phyloP scores from a whole-genome alignment of 2,888 invertebrate species.

The Campoplex capitator region DNA sequence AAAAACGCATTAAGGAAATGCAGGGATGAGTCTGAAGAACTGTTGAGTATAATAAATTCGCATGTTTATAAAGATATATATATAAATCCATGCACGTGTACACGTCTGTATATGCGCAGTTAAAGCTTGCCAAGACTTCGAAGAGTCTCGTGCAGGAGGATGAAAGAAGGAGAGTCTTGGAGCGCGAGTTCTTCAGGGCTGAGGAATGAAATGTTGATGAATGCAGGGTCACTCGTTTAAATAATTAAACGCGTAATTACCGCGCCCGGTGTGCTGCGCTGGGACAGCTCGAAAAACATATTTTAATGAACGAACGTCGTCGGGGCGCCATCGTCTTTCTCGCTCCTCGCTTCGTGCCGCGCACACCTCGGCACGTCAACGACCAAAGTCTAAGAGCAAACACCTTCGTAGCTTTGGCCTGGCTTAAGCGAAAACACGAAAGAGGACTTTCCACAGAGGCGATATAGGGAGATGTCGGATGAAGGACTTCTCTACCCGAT shows the following conservation, averaged over 20 bases:
- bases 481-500: constrained; percentile 41
- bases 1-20: constrained; percentile 64
- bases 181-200: constrained; percentile 52
- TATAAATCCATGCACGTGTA: neutral
- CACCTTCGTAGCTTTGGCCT: neutral
- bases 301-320: constrained; percentile 80
- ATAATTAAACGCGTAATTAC: constrained; percentile 83
- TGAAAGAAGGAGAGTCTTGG: constrained; percentile 47
- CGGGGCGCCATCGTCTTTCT: constrained; percentile 26
- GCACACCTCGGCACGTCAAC: constrained; percentile 34
- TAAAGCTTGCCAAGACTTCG: constrained; percentile 52
- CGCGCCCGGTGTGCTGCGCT: constrained; percentile 62
- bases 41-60: constrained; percentile 38
- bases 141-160: constrained; percentile 25
- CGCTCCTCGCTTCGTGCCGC: constrained; percentile 5
- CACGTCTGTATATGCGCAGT: constrained; percentile 31
- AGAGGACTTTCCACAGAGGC: constrained; percentile 32
- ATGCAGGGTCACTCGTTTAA: constrained; percentile 81
- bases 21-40: constrained; percentile 56
- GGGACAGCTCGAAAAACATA: constrained; percentile 71
- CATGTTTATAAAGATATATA: constrained; percentile 12
- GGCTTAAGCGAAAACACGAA: constrained; percentile 32
- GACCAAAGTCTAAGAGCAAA: neutral
- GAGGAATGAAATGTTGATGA: constrained; percentile 76
- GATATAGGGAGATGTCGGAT: constrained; percentile 12